Evolutionary conservation across 2,113 vertebrate genomes (phyloP).

Genomic region (Mormoops blainvillei): DNA sequence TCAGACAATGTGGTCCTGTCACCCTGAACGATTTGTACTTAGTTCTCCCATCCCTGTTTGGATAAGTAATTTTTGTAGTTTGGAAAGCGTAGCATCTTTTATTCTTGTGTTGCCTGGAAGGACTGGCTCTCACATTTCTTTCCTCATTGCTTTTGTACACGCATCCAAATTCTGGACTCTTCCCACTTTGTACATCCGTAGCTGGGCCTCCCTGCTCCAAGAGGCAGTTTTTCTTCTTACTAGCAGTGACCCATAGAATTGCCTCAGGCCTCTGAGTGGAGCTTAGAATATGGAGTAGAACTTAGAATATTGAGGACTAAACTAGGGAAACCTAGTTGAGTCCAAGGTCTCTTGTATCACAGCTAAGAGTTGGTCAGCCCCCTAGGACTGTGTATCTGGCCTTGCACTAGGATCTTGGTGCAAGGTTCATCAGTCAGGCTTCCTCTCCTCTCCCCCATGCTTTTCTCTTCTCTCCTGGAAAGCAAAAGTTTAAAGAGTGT

Average conservation of each 20-base stretch:
- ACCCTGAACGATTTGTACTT: not conserved
- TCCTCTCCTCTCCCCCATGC: not conserved
- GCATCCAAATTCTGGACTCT: not conserved
- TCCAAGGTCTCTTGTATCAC: not conserved
- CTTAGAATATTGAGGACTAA: not conserved
- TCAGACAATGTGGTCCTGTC: not conserved
- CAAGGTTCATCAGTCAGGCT: not conserved
- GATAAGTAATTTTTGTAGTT: not conserved
- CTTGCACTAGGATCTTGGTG: not conserved
- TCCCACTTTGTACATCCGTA: not conserved
- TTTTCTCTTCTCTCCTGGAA: not conserved
- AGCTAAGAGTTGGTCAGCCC: not conserved
- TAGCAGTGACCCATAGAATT: not conserved
- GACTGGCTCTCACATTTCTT: not conserved
- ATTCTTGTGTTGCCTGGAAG: not conserved
- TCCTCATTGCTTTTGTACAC: not conserved
- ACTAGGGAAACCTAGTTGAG: not conserved
- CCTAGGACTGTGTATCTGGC: not conserved
- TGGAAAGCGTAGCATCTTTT: not conserved
- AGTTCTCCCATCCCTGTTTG: not conserved
- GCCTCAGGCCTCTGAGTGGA: not conserved
- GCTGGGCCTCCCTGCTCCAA: slow-evolving; percentile 9
- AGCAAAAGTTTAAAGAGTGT: not conserved
- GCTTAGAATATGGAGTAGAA: not conserved
- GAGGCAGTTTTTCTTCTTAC: not conserved